A percentile compares a stretch with the other conserved stretches of the same genome.
Evolutionary conservation across 1,140 invertebrate genomes (phyloP).

Genomic region (Pollicipes pollicipes): DNA sequence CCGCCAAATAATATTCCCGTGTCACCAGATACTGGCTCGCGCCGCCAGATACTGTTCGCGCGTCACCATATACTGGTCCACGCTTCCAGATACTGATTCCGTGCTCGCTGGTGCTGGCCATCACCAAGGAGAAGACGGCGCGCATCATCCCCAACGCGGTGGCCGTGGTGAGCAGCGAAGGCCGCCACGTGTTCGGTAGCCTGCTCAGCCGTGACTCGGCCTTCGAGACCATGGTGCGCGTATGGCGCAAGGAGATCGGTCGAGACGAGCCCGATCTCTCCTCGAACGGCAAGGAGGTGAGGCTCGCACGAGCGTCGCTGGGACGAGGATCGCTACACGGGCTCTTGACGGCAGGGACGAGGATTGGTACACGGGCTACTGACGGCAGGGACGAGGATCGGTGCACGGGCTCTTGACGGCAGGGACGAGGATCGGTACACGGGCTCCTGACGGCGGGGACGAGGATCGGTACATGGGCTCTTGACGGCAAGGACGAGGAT

Average conservation of each 20-base stretch:
- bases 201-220: conserved; percentile 70
- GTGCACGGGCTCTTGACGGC: no score
- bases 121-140: conserved; percentile 68
- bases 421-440: no score
- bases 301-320: no score
- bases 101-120: conserved; percentile 54
- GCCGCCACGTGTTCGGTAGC: conserved; percentile 76
- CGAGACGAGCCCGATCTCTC: not conserved
- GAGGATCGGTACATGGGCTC: no score
- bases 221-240: conserved; percentile 60
- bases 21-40: no score
- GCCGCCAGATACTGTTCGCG: not conserved
- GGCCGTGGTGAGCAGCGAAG: conserved; percentile 58
- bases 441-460: no score
- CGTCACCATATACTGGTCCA: not conserved
- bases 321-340: no score
- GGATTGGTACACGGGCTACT: no score
- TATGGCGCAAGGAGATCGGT: conserved; percentile 37
- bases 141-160: conserved; percentile 75
- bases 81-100: conserved; percentile 51
- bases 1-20: no score
- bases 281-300: conserved; percentile 1
- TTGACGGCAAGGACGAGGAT: no score
- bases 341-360: no score
- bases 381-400: no score